Evolutionary conservation across 2,113 vertebrate species (phyloP).

Genomic region (Bujurquina vittata): DNA sequence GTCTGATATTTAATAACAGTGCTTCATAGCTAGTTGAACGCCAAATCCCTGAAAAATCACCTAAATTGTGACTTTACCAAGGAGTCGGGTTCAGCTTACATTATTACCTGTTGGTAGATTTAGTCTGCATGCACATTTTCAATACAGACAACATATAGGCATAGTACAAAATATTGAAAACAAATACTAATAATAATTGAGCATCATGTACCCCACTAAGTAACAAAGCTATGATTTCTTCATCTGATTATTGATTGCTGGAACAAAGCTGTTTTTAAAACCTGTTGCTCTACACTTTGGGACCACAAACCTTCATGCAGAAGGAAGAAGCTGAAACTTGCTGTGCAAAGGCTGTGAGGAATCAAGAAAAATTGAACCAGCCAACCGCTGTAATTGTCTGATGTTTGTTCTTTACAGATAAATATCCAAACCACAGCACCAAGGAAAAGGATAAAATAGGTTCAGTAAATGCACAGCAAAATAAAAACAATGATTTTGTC

Average conservation of each 20-base stretch:
- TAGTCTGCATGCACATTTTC: not conserved
- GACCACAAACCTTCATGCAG: accelerated
- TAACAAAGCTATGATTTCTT: not conserved
- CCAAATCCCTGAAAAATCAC: not conserved
- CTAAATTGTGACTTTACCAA: not conserved
- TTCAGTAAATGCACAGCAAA: not conserved
- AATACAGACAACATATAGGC: not conserved
- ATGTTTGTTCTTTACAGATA: not conserved
- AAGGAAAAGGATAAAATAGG: not conserved
- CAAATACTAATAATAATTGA: not conserved
- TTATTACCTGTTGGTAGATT: not conserved
- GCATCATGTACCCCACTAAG: not conserved
- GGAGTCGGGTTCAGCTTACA: accelerated
- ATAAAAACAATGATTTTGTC: not conserved
- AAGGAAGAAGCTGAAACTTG: not conserved
- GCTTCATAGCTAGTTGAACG: not conserved
- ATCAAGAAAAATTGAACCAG: not conserved
- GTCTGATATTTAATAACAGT: not conserved
- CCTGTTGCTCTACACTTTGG: not conserved
- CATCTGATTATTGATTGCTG: not conserved
- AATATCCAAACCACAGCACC: not conserved
- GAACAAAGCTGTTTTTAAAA: not conserved
- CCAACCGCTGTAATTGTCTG: not conserved
- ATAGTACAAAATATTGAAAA: not conserved
- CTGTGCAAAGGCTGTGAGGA: accelerated